Evolutionary conservation across 2,113 vertebrate genomes (phyloP).

Genomic region (Takifugu bimaculatus): DNA sequence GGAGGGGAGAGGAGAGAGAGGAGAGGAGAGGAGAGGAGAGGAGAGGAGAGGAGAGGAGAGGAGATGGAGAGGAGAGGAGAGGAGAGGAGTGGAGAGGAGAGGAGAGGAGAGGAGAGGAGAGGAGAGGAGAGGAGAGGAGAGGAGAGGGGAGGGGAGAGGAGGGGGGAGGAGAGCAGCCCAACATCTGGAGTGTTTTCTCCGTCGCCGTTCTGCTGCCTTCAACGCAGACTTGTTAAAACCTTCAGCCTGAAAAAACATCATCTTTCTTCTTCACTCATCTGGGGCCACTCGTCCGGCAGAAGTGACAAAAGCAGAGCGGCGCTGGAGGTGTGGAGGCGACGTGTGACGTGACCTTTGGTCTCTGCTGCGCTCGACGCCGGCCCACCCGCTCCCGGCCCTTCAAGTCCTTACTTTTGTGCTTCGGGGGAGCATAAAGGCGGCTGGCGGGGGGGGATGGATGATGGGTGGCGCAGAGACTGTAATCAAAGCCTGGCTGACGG

Average conservation of each 20-base stretch:
- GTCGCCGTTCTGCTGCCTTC: too few species aligned
- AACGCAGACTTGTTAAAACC: neutral
- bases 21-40: too few species aligned
- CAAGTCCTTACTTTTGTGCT: neutral
- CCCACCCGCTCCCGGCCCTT: neutral
- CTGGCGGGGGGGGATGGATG: neutral
- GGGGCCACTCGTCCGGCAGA: conserved; percentile 1
- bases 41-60: too few species aligned
- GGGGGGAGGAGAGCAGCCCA: neutral
- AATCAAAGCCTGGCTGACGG: too few species aligned
- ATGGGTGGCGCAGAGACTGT: neutral
- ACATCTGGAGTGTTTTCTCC: neutral
- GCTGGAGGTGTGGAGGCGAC: conserved; percentile 12
- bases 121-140: too few species aligned
- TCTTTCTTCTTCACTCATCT: conserved; percentile 17
- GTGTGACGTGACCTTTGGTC: conserved; percentile 17
- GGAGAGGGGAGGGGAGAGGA: too few species aligned
- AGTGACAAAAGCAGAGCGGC: conserved; percentile 10
- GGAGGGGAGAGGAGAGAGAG: too few species aligned
- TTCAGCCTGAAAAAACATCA: conserved; percentile 2
- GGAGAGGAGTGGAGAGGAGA: too few species aligned
- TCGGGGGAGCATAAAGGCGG: neutral
- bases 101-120: too few species aligned
- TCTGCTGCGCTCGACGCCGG: conserved; percentile 6
- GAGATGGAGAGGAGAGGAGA: too few species aligned